A percentile compares a stretch with the other conserved stretches of the same genome.
Conservation (phyloP, 2,888 invertebrate species). For the Torymus texanus region DNA sequence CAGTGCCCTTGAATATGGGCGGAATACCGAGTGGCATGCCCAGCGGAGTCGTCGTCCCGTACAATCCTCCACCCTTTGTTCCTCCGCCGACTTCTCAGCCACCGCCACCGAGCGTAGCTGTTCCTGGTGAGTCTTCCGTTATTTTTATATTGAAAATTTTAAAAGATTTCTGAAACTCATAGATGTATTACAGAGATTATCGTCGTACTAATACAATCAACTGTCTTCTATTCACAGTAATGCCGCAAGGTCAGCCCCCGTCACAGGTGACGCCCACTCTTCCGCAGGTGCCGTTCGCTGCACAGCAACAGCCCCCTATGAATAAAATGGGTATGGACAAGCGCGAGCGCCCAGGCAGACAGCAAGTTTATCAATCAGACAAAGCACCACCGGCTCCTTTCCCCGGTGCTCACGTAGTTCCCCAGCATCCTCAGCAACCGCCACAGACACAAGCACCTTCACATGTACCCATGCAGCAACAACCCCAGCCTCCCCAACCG, state of each 20-base stretch:
- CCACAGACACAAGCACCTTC: slow-evolving; percentile 64
- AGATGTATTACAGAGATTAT: no score
- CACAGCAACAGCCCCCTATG: slow-evolving; percentile 63
- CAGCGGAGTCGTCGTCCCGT: slow-evolving; percentile 71
- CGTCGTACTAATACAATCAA: background rate
- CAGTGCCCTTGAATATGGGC: slow-evolving; percentile 70
- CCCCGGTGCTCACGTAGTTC: slow-evolving; percentile 68
- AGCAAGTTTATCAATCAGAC: slow-evolving; percentile 70
- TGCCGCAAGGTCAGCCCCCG: slow-evolving; percentile 62
- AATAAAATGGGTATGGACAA: slow-evolving; percentile 71
- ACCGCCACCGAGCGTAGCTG: slow-evolving; percentile 65
- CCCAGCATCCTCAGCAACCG: slow-evolving; percentile 67
- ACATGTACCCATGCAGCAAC: slow-evolving; percentile 61
- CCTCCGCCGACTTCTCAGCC: slow-evolving; percentile 70
- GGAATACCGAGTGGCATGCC: slow-evolving; percentile 72
- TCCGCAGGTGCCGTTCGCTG: slow-evolving; percentile 65
- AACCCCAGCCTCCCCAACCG: slow-evolving; percentile 15
- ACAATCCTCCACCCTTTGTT: slow-evolving; percentile 72
- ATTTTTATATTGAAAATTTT: background rate
- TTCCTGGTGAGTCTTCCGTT: slow-evolving; percentile 62
- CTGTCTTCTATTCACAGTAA: slow-evolving; percentile 55
- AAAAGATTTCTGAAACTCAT: background rate
- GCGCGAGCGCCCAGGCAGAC: slow-evolving; percentile 71
- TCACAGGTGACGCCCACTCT: slow-evolving; percentile 63
- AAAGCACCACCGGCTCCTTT: slow-evolving; percentile 73